Percentiles rank a stretch among this genome's conserved stretches.
phyloP scores from a whole-genome alignment of 2,113 vertebrate species.

The Oenanthe oenanthe region DNA sequence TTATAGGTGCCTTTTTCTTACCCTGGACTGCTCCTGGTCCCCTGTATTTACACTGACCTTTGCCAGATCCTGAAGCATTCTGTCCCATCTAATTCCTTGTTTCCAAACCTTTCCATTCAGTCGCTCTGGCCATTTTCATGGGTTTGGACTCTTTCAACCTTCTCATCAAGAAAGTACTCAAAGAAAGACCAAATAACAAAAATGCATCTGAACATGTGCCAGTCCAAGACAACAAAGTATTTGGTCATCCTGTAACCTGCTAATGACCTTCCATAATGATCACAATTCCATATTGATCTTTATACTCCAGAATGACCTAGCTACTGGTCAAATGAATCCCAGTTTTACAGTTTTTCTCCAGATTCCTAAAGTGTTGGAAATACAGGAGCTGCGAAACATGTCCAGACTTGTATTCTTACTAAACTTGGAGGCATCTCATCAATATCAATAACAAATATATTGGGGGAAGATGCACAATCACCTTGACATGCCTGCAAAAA shows the following conservation, averaged over 20 bases:
- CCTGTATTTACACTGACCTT: neutral
- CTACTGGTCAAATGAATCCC: neutral
- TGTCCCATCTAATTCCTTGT: neutral
- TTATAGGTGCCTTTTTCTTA: constrained; percentile 27
- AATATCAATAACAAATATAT: neutral
- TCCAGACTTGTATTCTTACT: neutral
- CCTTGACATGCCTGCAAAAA: neutral
- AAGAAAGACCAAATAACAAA: neutral
- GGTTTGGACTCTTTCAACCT: neutral
- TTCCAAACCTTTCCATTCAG: neutral
- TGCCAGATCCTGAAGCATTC: constrained; percentile 9
- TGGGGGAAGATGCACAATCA: neutral
- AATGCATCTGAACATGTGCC: neutral
- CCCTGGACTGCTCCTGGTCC: neutral
- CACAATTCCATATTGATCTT: neutral
- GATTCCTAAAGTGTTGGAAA: neutral
- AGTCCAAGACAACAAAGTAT: neutral
- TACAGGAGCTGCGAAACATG: neutral
- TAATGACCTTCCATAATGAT: neutral
- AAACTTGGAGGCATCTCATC: neutral
- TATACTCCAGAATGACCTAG: neutral
- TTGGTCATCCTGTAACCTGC: neutral
- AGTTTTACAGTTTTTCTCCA: neutral
- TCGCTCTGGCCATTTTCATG: neutral
- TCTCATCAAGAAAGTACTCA: neutral